Base-by-base conservation (phyloP, 1,140 invertebrate species). In the Ceratina japonica region DNA sequence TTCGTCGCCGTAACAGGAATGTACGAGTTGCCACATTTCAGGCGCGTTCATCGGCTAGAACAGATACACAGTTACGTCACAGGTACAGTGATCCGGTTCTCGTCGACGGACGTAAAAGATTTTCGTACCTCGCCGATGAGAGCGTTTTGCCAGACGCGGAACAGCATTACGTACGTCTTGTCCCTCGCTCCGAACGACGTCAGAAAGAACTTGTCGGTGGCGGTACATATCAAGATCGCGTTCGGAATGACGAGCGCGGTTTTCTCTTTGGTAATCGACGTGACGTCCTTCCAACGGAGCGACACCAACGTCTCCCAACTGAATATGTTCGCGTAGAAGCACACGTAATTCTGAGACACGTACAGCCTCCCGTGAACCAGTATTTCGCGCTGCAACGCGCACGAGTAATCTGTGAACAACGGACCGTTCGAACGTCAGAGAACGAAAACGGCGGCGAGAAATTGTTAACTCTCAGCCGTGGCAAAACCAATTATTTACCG, bases 241-340 rank as follows among this genome's bases (percentile, higher is more conserved):
- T 99, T 99, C 73, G 98, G 98, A 91, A 99, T 98, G 20, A 99
- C 97, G 88, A 98, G 93, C 4, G 97, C 97, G 31, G 96, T 97
- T 93, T 97, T 97, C 91, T 98, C 97, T 93, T 98, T 98, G 10
- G 97, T 98, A 89, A 99, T 97, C 63, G 97, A 95, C 1, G 96
- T 96, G 49, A 99, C 96, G 83, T 99, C 97, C 90, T 96, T 97
- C 95, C 97, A 98, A 84, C 95, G 95, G 61, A 98, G 91, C 63
- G 93, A 94, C 27, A 97, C 93, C 91, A 95, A 94, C 0, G 97
- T 98, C 92, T 98, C 97, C 97, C 97, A 98, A 87, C 96, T 95
- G 89, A 98, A 98, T 85, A 98, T 98, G 91, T 98, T 98, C 37
- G 98, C 97, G 93, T 98, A 97, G 93, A 99, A 99, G 92, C 97